Evolutionary conservation across 1,140 invertebrate genomes (phyloP), one percentile per base, ranked within the genome.

Genomic region (Melipona quadrifasciata): DNA sequence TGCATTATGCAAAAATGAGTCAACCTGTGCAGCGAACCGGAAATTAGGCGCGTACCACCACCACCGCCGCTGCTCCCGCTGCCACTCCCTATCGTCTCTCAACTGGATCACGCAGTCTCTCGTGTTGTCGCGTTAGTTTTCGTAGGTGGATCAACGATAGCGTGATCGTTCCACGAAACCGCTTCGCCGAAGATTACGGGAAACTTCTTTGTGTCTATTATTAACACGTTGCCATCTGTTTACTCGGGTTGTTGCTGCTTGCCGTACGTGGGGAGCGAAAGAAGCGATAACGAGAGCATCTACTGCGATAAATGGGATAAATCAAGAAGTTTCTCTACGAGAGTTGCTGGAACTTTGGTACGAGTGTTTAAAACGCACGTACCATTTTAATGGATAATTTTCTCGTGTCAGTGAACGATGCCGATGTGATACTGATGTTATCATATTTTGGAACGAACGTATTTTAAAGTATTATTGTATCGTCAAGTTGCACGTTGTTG

Each of bases 1-100:
- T 91, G 87, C 89, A 92, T 93, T 93, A 93, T 93, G 92, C 92
- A 90, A 93, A 92, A 93, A 93, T 92, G 87, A 89, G 87, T 84
- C 87, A 91, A 90, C 84, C 88, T 75, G 74, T 58, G 82, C 68
- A 72, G 77, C 80, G 80, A 87, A 81, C 73, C 85, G 87, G 87
- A 92, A 91, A 92, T 90, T 89, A 89, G 85, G n/a, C 78, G 64
- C 61, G 24, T 65, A 67, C 39, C 27, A 31, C 27, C 65, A 21
- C 27, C 10, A 47, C 6, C 8, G 17, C 6, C 8, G 17, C 57
- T 19, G 57, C 55, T 6, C 57, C 1, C 39, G 39, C 39, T 47
- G 39, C 65, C 27, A 21, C 27, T 11, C 17, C 10, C 16, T 61
- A 58, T 82, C 67, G 82, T 65, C 70, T 51, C 27, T 16, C 83